Conservation (phyloP, 2,888 invertebrate species). For the Carabus problematicus region DNA sequence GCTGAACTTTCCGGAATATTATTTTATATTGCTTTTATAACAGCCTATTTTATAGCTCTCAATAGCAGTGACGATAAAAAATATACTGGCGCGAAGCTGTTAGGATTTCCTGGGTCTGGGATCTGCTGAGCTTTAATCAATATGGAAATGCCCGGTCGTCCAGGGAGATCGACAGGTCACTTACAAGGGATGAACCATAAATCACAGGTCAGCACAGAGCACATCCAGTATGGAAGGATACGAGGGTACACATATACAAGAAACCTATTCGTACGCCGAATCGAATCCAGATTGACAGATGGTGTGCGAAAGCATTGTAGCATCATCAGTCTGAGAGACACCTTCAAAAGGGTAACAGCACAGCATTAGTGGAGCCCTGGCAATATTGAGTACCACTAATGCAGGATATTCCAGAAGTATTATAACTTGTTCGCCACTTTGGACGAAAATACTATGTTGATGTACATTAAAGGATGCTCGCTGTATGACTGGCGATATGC, state of each 20-base stretch:
- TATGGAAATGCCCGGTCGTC: slow-evolving; percentile 28
- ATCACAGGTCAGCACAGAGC: slow-evolving; percentile 31
- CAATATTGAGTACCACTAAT: no score
- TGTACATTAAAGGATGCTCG: background rate
- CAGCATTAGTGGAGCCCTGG: no score
- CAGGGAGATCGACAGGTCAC: slow-evolving; percentile 32
- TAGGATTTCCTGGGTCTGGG: background rate
- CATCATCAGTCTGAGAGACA: no score
- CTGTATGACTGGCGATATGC: slow-evolving; percentile 24
- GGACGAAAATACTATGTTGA: no score
- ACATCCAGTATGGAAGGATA: background rate
- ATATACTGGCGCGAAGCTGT: background rate
- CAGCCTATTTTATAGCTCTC: slow-evolving; percentile 17
- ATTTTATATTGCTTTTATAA: slow-evolving; percentile 21
- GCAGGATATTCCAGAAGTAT: no score
- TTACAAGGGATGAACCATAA: slow-evolving; percentile 15
- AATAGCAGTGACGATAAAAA: slow-evolving; percentile 2
- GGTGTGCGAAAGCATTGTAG: no score
- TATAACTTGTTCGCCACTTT: no score
- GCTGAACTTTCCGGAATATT: slow-evolving; percentile 8
- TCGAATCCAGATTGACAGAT: background rate
- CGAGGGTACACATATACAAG: background rate
- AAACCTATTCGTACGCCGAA: slow-evolving; percentile 3
- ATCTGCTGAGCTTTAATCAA: slow-evolving; percentile 28
- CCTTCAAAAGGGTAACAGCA: no score